These are phyloP conservation scores for Melanocharis versteri DNA, from an alignment of 2,113 vertebrate genomes.

Conservation along the genomic window DNA sequence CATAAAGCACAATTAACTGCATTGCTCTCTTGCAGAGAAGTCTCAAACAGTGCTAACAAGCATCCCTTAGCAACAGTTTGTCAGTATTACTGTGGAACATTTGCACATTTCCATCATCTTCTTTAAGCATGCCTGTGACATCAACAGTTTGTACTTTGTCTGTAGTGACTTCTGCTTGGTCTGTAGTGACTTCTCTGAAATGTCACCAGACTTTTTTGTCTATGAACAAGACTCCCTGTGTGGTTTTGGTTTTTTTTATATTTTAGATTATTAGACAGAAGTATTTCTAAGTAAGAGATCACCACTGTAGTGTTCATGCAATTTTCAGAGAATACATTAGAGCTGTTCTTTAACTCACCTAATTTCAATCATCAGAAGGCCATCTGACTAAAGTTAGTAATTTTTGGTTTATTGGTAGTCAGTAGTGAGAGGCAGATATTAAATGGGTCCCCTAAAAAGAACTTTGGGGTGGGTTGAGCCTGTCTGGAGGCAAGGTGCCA, in stretches of 20 bases:
- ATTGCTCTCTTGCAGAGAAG: neutral
- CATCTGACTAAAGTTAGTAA: neutral
- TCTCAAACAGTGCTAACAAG: neutral
- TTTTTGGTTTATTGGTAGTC: neutral
- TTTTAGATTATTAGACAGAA: neutral
- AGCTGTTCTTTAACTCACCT: neutral
- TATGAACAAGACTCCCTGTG: neutral
- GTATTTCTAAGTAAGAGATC: neutral
- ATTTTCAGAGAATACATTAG: neutral
- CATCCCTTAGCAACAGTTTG: neutral
- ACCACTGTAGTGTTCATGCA: neutral
- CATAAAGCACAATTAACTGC: neutral
- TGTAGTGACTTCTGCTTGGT: neutral
- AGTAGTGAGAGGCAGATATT: neutral
- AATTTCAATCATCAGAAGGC: neutral
- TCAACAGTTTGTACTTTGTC: neutral
- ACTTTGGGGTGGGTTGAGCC: neutral
- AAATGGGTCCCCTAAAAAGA: neutral
- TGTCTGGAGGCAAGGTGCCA: neutral
- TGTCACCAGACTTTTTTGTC: neutral
- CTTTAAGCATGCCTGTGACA: neutral
- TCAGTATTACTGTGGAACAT: neutral
- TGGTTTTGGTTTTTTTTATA: neutral
- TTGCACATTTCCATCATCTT: neutral
- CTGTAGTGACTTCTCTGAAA: neutral